Conservation (phyloP, 1,140 invertebrate species). For the Augochlora pura region DNA sequence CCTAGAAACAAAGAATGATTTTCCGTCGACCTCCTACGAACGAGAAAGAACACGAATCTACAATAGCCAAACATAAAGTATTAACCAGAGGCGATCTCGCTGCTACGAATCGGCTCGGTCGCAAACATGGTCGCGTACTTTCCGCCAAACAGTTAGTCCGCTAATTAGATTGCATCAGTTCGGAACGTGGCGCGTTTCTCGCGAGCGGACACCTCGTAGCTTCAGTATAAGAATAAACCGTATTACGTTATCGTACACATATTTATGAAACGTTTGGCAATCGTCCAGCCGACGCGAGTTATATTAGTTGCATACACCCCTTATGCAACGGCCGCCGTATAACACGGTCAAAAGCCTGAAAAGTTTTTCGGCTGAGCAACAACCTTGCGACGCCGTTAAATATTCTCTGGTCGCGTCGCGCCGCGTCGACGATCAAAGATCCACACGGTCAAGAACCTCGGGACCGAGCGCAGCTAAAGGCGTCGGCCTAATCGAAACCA, state of each 20-base stretch:
- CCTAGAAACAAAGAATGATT: neutral
- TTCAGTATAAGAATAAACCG: constrained; percentile 58
- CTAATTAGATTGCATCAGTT: constrained; percentile 33
- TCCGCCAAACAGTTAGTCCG: constrained; percentile 12
- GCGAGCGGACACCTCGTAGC: constrained; percentile 23
- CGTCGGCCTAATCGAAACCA: no score
- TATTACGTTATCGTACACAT: constrained; percentile 61
- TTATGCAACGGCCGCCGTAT: constrained; percentile 51
- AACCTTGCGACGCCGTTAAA: neutral
- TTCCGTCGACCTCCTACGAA: neutral
- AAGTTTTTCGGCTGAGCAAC: constrained; percentile 17
- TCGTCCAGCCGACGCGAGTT: constrained; percentile 49
- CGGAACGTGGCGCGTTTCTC: constrained; percentile 8
- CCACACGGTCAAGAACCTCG: constrained; percentile 15
- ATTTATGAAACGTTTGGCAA: constrained; percentile 61
- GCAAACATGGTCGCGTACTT: constrained; percentile 15
- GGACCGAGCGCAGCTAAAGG: no score
- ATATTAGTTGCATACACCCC: constrained; percentile 41
- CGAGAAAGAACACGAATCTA: neutral
- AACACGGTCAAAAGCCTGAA: constrained; percentile 44
- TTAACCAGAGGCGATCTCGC: no score
- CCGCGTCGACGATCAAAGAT: neutral
- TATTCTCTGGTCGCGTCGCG: neutral
- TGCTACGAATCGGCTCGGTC: no score
- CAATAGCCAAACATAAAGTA: no score